Conservation (phyloP, 2,113 vertebrate genomes). For the Apteryx mantelli region DNA sequence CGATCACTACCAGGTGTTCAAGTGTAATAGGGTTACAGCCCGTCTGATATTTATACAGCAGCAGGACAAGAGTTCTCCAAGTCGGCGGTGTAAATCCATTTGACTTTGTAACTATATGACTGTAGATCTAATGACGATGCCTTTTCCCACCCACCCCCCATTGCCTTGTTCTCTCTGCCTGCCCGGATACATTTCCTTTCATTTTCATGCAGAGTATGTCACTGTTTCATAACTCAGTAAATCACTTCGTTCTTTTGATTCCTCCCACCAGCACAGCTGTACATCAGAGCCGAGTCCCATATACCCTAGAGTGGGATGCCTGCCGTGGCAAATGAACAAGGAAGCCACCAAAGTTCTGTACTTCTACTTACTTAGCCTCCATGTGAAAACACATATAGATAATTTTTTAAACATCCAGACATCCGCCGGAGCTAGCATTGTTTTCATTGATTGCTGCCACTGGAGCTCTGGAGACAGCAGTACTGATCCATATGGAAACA, state of each 20-base stretch:
- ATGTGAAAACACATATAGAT: background rate
- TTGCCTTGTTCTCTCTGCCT: background rate
- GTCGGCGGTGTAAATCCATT: background rate
- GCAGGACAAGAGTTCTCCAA: background rate
- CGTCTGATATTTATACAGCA: background rate
- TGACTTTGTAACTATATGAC: background rate
- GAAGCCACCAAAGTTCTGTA: constrained; percentile 5
- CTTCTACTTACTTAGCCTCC: constrained; percentile 10
- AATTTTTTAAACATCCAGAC: background rate
- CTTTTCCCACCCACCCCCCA: background rate
- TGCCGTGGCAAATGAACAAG: background rate
- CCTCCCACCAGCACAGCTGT: constrained; percentile 15
- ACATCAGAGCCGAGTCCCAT: background rate
- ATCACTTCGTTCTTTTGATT: constrained; percentile 55
- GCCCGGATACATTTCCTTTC: background rate
- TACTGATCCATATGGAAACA: constrained; percentile 56
- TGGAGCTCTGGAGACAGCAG: constrained; percentile 29
- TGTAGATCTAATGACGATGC: background rate
- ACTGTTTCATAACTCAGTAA: constrained; percentile 30
- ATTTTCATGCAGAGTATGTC: constrained; percentile 46
- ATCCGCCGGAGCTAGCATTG: constrained; percentile 1
- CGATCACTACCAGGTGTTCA: constrained; percentile 3
- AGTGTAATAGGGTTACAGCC: background rate
- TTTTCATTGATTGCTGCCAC: constrained; percentile 34
- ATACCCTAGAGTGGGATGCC: background rate